Conservation (phyloP, 2,113 vertebrate genomes). For the Vulpes vulpes region DNA sequence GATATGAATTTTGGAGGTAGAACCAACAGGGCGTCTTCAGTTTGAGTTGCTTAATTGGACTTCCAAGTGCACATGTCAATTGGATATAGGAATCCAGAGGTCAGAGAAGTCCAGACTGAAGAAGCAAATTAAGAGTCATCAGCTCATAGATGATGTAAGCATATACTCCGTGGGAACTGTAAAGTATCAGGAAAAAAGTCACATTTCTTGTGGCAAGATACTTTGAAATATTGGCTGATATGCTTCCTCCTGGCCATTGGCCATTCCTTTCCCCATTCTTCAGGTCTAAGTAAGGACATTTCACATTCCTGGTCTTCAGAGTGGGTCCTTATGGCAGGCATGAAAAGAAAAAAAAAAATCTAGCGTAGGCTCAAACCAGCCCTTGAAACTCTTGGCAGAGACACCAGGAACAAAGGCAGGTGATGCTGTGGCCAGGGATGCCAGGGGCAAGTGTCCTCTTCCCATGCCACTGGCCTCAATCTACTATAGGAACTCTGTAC, state of each 20-base stretch:
- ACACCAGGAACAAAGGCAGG: background rate
- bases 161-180: background rate
- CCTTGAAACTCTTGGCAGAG: background rate
- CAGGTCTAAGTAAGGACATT: background rate
- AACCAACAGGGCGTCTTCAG: background rate
- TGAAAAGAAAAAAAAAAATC: background rate
- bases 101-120: background rate
- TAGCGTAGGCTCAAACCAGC: background rate
- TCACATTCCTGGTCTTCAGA: background rate
- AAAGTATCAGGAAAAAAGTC: background rate
- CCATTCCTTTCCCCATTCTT: background rate
- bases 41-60: background rate
- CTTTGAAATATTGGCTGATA: background rate
- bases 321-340: accelerated
- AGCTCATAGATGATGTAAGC: background rate
- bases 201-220: background rate
- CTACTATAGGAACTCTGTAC: background rate
- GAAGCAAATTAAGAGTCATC: background rate
- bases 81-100: background rate
- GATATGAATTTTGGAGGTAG: background rate
- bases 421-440: background rate
- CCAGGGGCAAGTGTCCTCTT: background rate
- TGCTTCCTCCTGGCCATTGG: no score
- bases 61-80: background rate
- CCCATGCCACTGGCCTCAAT: no score